Evolutionary conservation across 1,140 invertebrate genomes (phyloP).

Genomic region (Rhizoglyphus robini): DNA sequence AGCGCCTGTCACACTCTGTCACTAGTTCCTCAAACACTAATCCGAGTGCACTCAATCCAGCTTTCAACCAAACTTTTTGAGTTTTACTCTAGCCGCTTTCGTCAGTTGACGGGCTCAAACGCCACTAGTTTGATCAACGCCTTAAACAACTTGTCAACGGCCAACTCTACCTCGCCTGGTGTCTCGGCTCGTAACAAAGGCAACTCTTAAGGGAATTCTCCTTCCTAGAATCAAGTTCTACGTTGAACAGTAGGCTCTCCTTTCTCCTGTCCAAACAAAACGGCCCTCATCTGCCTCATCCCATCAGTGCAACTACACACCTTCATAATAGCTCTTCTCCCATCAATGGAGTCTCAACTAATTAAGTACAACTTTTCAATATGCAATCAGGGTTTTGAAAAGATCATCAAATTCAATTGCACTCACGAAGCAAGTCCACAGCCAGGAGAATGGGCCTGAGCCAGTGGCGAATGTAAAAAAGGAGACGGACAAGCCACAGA

Average conservation of each 20-base stretch:
- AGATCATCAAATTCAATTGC: neutral
- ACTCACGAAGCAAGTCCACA: constrained; percentile 1
- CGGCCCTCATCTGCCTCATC: neutral
- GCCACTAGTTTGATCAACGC: constrained; percentile 5
- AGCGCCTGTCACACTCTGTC: neutral
- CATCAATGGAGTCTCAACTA: neutral
- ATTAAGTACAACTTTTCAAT: neutral
- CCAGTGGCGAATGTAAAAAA: constrained; percentile 29
- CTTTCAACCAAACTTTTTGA: neutral
- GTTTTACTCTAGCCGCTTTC: neutral
- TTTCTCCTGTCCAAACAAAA: neutral
- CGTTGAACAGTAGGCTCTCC: neutral
- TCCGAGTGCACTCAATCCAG: constrained; percentile 25
- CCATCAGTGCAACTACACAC: neutral
- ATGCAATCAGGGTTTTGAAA: constrained; percentile 1
- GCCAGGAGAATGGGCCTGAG: neutral
- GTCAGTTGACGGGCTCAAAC: neutral
- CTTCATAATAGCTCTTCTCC: neutral
- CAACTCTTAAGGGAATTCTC: constrained; percentile 1
- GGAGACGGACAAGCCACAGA: constrained; percentile 38
- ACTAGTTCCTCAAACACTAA: constrained; percentile 18
- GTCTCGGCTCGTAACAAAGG: neutral
- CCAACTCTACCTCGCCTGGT: neutral
- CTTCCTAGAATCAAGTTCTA: neutral
- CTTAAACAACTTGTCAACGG: too few species aligned